phyloP scores from a whole-genome alignment of 2,888 invertebrate species.

The Pseudococcus longispinus region DNA sequence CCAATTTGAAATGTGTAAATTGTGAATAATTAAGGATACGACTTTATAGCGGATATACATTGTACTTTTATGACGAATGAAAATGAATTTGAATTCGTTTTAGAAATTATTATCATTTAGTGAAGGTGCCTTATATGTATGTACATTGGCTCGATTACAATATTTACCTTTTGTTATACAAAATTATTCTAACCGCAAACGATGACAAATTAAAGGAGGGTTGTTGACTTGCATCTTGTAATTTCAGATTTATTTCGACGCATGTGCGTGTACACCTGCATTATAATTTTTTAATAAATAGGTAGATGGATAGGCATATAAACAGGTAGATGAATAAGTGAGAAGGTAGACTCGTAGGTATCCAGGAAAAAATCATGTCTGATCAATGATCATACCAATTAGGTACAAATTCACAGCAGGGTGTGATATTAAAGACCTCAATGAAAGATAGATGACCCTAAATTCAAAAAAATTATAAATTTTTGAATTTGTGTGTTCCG shows the following conservation, averaged over 20 bases:
- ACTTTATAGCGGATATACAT: background rate
- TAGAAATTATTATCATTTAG: background rate
- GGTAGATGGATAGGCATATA: background rate
- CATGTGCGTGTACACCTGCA: background rate
- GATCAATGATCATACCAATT: too few species aligned
- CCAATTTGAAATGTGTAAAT: slow-evolving; percentile 26
- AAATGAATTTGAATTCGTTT: background rate
- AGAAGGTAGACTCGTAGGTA: background rate
- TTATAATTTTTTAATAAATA: background rate
- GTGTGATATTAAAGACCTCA: too few species aligned
- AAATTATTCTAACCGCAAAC: background rate
- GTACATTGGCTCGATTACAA: background rate
- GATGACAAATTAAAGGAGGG: background rate
- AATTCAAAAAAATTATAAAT: too few species aligned
- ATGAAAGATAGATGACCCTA: too few species aligned
- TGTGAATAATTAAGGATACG: background rate
- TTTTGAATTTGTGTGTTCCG: too few species aligned
- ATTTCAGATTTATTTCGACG: background rate
- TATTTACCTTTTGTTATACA: background rate
- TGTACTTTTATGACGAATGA: background rate
- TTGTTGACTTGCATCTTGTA: background rate
- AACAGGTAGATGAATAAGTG: background rate
- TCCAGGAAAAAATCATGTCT: too few species aligned
- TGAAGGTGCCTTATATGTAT: background rate
- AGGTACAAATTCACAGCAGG: too few species aligned